Conservation (phyloP, 2,113 vertebrate genomes). For the Eptatretus burgeri region DNA sequence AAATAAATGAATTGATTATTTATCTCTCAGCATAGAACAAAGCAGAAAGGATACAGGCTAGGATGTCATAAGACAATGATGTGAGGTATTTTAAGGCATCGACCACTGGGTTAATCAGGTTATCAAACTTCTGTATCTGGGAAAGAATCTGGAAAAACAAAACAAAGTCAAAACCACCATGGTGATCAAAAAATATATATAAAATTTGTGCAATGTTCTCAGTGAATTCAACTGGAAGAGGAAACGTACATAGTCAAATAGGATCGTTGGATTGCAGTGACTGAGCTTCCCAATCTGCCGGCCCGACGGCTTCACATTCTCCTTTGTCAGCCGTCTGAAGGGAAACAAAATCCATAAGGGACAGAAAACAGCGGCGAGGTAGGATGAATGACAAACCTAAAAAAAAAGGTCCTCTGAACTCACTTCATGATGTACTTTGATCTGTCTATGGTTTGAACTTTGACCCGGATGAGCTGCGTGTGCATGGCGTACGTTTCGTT, state of each 20-base stretch:
- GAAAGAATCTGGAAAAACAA: conserved; percentile 46
- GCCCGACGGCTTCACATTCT: conserved; percentile 96
- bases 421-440: conserved; percentile 91
- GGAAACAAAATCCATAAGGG: conserved; percentile 4
- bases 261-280: conserved; percentile 97
- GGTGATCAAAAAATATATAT: background rate
- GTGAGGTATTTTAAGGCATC: conserved; percentile 98
- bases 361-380: background rate
- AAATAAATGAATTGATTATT: background rate
- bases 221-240: background rate
- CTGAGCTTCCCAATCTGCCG: conserved; percentile 94
- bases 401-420: conserved; percentile 16
- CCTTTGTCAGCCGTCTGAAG: conserved; percentile 69
- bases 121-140: conserved; percentile 96
- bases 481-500: conserved; percentile 82
- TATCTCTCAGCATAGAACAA: background rate
- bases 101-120: conserved; percentile 80
- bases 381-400: background rate
- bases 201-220: background rate
- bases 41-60: conserved; percentile 81
- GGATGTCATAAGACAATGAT: conserved; percentile 76
- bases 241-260: conserved; percentile 84
- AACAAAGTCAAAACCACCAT: conserved; percentile 3
- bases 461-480: conserved; percentile 75
- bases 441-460: conserved; percentile 75